phyloP scores from a whole-genome alignment of 2,888 invertebrate genomes.

The Polymixis lichenea region DNA sequence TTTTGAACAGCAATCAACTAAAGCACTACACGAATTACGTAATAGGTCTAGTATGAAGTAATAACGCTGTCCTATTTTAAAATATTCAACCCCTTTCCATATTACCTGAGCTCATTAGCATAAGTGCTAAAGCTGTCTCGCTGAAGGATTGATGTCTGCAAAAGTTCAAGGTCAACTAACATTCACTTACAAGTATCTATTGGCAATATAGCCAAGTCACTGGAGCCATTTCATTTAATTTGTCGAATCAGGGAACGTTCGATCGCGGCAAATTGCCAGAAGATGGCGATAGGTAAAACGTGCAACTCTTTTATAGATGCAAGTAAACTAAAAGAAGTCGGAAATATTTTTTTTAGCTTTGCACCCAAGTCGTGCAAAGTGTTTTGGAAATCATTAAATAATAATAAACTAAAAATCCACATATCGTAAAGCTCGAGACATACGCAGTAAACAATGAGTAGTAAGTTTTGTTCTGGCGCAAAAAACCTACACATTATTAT shows the following conservation, averaged over 20 bases:
- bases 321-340: conserved; percentile 5
- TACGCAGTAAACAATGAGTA: neutral
- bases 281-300: conserved; percentile 35
- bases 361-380: no score
- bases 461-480: neutral
- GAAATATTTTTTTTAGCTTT: neutral
- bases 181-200: conserved; percentile 38
- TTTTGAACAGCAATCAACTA: neutral
- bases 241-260: conserved; percentile 15
- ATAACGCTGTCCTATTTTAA: neutral
- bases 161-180: conserved; percentile 48
- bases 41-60: neutral
- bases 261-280: conserved; percentile 43
- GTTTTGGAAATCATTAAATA: no score
- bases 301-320: neutral
- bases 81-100: conserved; percentile 7
- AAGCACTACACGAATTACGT: neutral
- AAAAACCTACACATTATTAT: no score
- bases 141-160: conserved; percentile 22
- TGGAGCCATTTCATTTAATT: conserved; percentile 37
- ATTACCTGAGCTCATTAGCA: conserved; percentile 24
- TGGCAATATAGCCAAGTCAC: conserved; percentile 47
- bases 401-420: no score
- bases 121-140: conserved; percentile 21
- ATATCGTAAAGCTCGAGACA: neutral